Evolutionary conservation across 2,797 vertebrate species (phyloP).

Genomic region (Zenarchopterus dispar): DNA sequence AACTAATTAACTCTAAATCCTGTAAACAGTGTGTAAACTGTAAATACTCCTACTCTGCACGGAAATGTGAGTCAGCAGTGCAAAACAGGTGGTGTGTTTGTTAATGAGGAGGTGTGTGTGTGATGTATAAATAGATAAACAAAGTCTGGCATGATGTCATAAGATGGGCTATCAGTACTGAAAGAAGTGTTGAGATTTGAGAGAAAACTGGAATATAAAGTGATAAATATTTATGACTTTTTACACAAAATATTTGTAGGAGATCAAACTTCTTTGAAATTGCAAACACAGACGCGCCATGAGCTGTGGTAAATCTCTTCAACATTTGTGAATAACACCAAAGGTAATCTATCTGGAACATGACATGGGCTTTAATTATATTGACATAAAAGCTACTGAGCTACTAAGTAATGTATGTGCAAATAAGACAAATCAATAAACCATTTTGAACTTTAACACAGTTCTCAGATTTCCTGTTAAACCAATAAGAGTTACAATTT

Average conservation of each 20-base stretch:
- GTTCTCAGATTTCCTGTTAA: no score
- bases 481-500: no score
- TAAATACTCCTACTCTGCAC: neutral
- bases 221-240: no score
- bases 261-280: neutral
- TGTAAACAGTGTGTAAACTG: neutral
- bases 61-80: conserved; percentile 39
- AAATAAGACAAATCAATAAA: no score
- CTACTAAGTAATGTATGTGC: no score
- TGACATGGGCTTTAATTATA: neutral
- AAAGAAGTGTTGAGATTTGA: no score
- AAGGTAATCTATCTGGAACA: neutral
- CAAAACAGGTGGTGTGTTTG: conserved; percentile 12
- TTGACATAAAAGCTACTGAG: neutral
- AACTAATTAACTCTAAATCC: neutral
- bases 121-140: conserved; percentile 12
- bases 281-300: neutral
- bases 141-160: neutral
- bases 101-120: neutral
- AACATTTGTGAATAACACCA: neutral
- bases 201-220: no score
- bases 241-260: neutral
- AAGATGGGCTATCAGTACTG: no score
- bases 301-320: neutral
- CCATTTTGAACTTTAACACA: no score